Base-by-base conservation (phyloP, 2,113 vertebrate genomes). In the Phainopepla nitens region DNA sequence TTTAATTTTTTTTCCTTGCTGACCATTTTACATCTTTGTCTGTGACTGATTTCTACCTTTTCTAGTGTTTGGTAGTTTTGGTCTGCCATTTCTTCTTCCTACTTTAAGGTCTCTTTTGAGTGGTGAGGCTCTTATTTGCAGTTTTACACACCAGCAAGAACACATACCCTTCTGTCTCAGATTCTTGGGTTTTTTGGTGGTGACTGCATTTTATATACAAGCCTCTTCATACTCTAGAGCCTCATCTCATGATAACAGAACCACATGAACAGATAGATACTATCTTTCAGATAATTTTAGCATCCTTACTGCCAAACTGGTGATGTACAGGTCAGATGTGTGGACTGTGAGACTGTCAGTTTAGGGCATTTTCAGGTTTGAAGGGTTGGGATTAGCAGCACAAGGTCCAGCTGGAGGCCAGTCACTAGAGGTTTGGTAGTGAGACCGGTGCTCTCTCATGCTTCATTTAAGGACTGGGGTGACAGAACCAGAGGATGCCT, bases 81-180 rank as follows among this genome's bases (percentile, higher is more conserved):
- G 4, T 80, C 66, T 7, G 6, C 31, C 23, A 3, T 79, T 78
- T 8, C 4, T 8, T 47, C 7, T 35, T 51, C 28, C 27, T 76
- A 1, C 20, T 79, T 53, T 75, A 42, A 75, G 27, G 14, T 71
- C 16, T 78, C 4, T 47, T 36, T 53, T 31, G 25, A 62, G 36
- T 1, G 0, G 15, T 45, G 45, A 70, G 42, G 33, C 49, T 86
- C 1, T 73, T 77, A 29, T 14, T 87, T 89, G 23, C 22, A 42
- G 17, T 78, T 83, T 87, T 54, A 36, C 15, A 31, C 7, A 6
- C 13, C 9, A 23, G 6, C 10, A 27, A 39, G 15, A 35, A 42
- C 3, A 3, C 9, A 7, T 9, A 4, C 14, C 7, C 2, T 73
- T 87, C 56, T 69, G n/a, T 31, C 15, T 69, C 4, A 0, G 3